phyloP scores from a whole-genome alignment of 2,113 vertebrate genomes.

The human region GRCh38 chr6:90897001-90897500 shows the following conservation, averaged over 20 bases:
- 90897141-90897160: conserved; percentile 20
- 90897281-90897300: conserved; percentile 31
- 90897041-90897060: conserved; percentile 28
- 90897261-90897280: conserved; percentile 9
- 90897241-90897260: conserved; percentile 37
- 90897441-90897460: conserved; percentile 70
- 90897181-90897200: not conserved
- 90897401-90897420: conserved; percentile 60
- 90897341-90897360: conserved; percentile 64
- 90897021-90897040: not conserved
- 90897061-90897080: not conserved
- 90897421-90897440: conserved; percentile 55
- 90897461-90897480: conserved; percentile 67
- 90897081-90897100: conserved; percentile 1
- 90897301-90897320: conserved; percentile 36
- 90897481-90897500: conserved; percentile 50
- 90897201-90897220: conserved; percentile 39
- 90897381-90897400: conserved; percentile 59
- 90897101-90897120: conserved; percentile 27
- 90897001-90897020: not conserved
- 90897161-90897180: not conserved
- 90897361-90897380: conserved; percentile 62
- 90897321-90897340: conserved; percentile 66
- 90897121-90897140: conserved; percentile 25
- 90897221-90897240: conserved; percentile 45